Evolutionary conservation across 1,140 invertebrate species (phyloP), one percentile per base, ranked within the genome.

Genomic region (Drosophila quadrilineata): DNA sequence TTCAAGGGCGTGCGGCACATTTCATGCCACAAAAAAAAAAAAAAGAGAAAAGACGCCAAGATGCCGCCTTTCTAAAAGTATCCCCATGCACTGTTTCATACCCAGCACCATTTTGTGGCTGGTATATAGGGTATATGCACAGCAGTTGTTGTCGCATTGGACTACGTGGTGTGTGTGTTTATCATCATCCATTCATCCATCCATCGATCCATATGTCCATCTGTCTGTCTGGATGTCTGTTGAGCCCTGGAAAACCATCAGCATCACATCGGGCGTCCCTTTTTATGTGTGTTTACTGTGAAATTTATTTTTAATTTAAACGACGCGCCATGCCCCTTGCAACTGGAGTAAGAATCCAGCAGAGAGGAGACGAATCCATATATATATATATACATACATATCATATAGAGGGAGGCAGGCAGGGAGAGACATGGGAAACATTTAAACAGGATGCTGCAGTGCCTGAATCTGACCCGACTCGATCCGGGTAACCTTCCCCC

Each of bases 231-330:
- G n/a, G n/a, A n/a, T n/a, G n/a, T n/a, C n/a, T n/a, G n/a, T n/a
- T n/a, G n/a, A n/a, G n/a, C n/a, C 46, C 28, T 60, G 63, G 26
- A 59, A 52, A 50, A 59, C 14, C 53, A 58, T 26, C 40, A 48
- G 36, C 28, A 63, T n/a, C n/a, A n/a, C n/a, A n/a, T n/a, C n/a
- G n/a, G n/a, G 49, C 77, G 72, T 82, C 59, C 60, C 63, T 58
- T 82, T 84, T 84, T 82, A 82, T 82, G 74, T 82, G 79, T 82
- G 77, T 82, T 82, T 84, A 82, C 77, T 82, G 77, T 82, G 73
- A 82, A 82, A 82, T 82, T 77, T 82, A 82, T 82, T 82, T 82
- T 82, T 82, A 82, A 82, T 82, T 82, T 84, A 62, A 77, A 70
- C 73, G 77, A 82, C 73, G 69, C 73, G 72, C 33, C 22, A 10